Conservation (phyloP, 2,113 vertebrate genomes). For the Odocoileus hemionus region DNA sequence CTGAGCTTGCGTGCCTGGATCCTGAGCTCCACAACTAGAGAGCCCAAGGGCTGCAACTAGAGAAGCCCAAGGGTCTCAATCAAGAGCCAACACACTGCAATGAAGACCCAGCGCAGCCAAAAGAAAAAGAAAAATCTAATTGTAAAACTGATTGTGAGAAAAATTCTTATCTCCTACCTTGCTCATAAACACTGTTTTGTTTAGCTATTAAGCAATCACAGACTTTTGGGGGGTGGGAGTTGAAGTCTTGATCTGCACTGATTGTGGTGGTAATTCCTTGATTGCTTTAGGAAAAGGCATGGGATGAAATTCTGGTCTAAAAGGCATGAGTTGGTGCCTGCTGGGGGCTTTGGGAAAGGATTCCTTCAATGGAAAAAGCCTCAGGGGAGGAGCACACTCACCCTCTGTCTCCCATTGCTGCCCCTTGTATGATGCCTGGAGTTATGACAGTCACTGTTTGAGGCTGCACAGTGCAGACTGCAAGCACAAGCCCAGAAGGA, state of each 20-base stretch:
- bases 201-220: not conserved
- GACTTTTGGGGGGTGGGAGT: not conserved
- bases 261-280: not conserved
- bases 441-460: not conserved
- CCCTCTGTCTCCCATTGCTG: not conserved
- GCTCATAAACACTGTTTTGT: not conserved
- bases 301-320: not conserved
- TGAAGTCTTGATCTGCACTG: not conserved
- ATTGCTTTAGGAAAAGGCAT: not conserved
- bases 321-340: not conserved
- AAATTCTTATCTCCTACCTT: not conserved
- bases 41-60: not conserved
- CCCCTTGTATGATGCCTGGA: too few relatives aligned
- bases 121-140: not conserved
- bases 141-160: not conserved
- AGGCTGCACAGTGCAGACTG: not conserved
- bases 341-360: not conserved
- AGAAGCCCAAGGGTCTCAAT: not conserved
- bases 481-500: not conserved
- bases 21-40: not conserved
- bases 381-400: too few relatives aligned
- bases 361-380: not conserved
- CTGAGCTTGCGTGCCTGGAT: not conserved
- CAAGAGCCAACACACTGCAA: not conserved
- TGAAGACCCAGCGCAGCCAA: not conserved